Evolutionary conservation across 2,888 invertebrate species (phyloP), one percentile per base, ranked within the genome.

Genomic region (Baccha elongata): DNA sequence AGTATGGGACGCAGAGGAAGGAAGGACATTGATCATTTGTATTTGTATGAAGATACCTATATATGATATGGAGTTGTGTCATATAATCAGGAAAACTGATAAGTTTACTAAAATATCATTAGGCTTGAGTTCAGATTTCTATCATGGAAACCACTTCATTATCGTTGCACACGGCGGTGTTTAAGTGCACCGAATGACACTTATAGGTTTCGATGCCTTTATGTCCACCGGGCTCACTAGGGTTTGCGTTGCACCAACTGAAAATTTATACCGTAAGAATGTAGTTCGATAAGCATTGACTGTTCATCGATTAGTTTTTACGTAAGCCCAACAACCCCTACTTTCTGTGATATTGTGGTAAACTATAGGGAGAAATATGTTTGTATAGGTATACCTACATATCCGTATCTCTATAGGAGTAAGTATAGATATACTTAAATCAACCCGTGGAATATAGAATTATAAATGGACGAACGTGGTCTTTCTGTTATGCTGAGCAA

Each of bases 291-390:
- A 78, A 52, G 50, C 37, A 55, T 5, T 60, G 48, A 32, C 42
- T 44, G 50, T 42, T 48, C 64, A 78, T 78, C 76, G 76, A 78
- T 78, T 78, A 78, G 76, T 78, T 78, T 50, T 72, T 44, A 72
- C 55, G 62, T 55, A 55, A 64, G 48, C 46, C 46, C 17, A 46
- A 58, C 64, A 58, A 44, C 52, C 17, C 44, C 71, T 71, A 37
- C 26, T 35, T 53, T 53, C 17, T 32, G 44, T 44, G 44, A 10
- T 69, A 23, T 21, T 44, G 26, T 62, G 23, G 42, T 42, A 4
- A 23, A 11, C 17, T 58, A 1, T n/a, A 29, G 26, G n/a, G n/a
- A n/a, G n/a, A 40, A 4, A 29, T 42, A 48, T 42, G 17, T 11
- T 7, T 29, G 42, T 8, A 60, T 8, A 4, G 29, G 23, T 4